Evolutionary conservation across 1,140 invertebrate species (phyloP), one percentile per base, ranked within the genome.

Genomic region (Zophobas atratus): DNA sequence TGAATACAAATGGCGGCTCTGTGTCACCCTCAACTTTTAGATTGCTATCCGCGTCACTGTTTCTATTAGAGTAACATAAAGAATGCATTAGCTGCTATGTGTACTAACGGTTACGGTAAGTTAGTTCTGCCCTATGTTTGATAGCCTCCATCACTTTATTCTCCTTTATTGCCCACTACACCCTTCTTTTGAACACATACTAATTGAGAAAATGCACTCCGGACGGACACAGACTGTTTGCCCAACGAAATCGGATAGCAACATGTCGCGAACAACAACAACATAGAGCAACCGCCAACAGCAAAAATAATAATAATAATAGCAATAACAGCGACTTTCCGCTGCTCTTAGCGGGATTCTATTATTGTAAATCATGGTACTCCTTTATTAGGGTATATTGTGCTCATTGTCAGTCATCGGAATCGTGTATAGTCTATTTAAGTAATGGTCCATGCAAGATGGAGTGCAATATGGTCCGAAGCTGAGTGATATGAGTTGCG

Each of bases 1-100:
- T 75, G 72, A 78, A 78, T 57, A 71, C 73, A 75, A 79, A 79
- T 79, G 72, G 77, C 60, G 67, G 72, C 77, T 71, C 51, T 79
- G 75, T 82, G 71, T 76, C 76, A 76, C 75, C 75, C 56, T 67
- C 41, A 67, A 49, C 67, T 79, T 82, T 81, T 81, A 81, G 80
- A 79, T 81, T 81, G 81, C 81, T 74, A 75, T 67, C 74, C 81
- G 79, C 82, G 82, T 80, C 79, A 82, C 79, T 83, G 82, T 83
- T 82, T 82, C 82, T 83, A 83, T 83, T 83, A 83, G 81, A 67
- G 81, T 78, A 82, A 83, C 82, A 83, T 83, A 83, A 83, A 83
- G 82, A 83, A 82, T 83, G 82, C 82, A 83, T 83, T 83, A 83
- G 82, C 77, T 78, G 49, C 80, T 78, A 81, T 83, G 80, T 83